These are phyloP conservation scores for Dromaius novaehollandiae DNA, from an alignment of 2,113 vertebrate genomes.

Conservation along the genomic window DNA sequence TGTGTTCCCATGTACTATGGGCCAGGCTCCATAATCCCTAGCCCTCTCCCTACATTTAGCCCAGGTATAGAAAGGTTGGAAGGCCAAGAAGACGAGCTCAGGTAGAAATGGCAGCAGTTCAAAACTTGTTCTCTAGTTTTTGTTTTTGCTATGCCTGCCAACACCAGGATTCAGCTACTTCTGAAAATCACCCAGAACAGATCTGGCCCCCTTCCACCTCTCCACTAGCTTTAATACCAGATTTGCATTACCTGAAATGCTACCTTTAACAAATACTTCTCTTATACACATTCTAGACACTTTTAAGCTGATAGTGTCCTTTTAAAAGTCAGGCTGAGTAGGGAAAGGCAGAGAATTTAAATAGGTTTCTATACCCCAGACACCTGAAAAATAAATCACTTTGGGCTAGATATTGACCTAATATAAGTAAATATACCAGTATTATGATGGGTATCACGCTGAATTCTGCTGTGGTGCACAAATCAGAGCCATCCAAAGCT, in stretches of 20 bases:
- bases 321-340: background rate
- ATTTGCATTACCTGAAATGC: background rate
- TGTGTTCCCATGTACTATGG: fast-evolving
- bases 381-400: background rate
- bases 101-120: background rate
- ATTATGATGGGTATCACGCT: background rate
- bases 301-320: background rate
- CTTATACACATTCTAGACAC: background rate
- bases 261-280: background rate
- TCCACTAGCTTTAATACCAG: background rate
- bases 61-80: background rate
- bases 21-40: background rate
- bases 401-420: background rate
- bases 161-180: background rate
- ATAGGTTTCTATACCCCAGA: background rate
- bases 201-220: background rate
- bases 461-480: background rate
- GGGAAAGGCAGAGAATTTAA: background rate
- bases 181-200: background rate
- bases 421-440: background rate
- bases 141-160: background rate
- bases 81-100: background rate
- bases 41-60: background rate
- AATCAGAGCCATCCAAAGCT: background rate
- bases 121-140: background rate